A percentile compares a stretch with the other conserved stretches of the same genome.
Evolutionary conservation across 2,888 invertebrate species (phyloP).

Genomic region (Tetheella fluctuosa): DNA sequence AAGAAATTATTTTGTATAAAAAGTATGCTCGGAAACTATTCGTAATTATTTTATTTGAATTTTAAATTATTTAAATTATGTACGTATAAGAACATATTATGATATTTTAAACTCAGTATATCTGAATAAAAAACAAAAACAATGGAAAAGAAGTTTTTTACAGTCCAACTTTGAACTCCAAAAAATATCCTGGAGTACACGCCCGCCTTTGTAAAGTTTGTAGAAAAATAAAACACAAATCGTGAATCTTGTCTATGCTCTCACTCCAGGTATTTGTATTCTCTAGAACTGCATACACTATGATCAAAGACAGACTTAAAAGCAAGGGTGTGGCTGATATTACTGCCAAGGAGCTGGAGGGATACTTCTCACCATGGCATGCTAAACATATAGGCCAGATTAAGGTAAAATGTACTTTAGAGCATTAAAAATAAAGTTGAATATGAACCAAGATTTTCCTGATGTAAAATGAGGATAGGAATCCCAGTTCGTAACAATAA

Average conservation of each 20-base stretch:
- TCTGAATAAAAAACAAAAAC: constrained; percentile 12
- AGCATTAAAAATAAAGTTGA: not conserved
- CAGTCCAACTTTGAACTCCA: constrained; percentile 37
- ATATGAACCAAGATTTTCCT: not conserved
- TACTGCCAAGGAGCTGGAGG: constrained; percentile 89
- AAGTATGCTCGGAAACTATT: not conserved
- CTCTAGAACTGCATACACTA: constrained; percentile 91
- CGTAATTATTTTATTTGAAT: not conserved
- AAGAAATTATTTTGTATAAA: no score
- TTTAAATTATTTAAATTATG: not conserved
- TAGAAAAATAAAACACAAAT: constrained; percentile 26
- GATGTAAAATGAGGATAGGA: not conserved
- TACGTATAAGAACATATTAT: no score
- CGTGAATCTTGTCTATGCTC: constrained; percentile 67
- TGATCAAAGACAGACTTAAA: constrained; percentile 92
- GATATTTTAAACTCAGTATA: no score
- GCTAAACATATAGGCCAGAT: constrained; percentile 92
- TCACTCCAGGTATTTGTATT: constrained; percentile 93
- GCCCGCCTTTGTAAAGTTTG: constrained; percentile 20
- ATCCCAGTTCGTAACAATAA: not conserved
- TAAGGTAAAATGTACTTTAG: constrained; percentile 71
- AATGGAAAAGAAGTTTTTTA: constrained; percentile 47
- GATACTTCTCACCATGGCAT: constrained; percentile 94
- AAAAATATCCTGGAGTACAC: constrained; percentile 47
- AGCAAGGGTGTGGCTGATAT: constrained; percentile 90